A percentile compares a stretch with the other conserved stretches of the same genome.
phyloP scores from a whole-genome alignment of 2,797 vertebrate genomes.

The Microctenopoma steveboyesi region DNA sequence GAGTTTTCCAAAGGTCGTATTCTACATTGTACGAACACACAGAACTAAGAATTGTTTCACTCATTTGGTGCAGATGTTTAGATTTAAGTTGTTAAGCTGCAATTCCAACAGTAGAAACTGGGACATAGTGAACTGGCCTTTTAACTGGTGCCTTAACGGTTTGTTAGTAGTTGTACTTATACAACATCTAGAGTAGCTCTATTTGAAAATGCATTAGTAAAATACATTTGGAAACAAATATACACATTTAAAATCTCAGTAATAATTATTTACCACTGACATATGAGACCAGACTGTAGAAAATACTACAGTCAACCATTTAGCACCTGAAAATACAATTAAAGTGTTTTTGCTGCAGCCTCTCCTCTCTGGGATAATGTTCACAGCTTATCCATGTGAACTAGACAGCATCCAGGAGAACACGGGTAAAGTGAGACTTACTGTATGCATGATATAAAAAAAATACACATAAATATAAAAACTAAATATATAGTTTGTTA shows the following conservation, averaged over 20 bases:
- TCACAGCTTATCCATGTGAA: too few relatives aligned
- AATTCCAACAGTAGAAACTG: slow-evolving; percentile 4
- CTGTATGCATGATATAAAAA: too few relatives aligned
- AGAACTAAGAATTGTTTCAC: slow-evolving; percentile 23
- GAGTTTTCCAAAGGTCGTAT: slow-evolving; percentile 52
- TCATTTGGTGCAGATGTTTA: not conserved
- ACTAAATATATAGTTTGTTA: too few relatives aligned
- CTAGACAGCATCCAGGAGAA: too few relatives aligned
- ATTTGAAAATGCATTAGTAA: not conserved
- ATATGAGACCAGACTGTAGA: too few relatives aligned
- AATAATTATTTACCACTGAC: too few relatives aligned
- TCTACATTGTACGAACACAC: slow-evolving; percentile 64
- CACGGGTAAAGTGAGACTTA: too few relatives aligned
- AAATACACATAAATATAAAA: too few relatives aligned
- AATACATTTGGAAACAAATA: not conserved
- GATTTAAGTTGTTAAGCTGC: not conserved
- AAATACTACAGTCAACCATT: too few relatives aligned
- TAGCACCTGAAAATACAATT: too few relatives aligned
- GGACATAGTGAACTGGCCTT: not conserved
- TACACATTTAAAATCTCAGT: not conserved
- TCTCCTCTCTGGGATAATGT: too few relatives aligned
- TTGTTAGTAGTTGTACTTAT: not conserved
- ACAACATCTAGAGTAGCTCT: not conserved
- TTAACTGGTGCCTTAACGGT: not conserved
- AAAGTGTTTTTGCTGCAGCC: too few relatives aligned